phyloP scores from a whole-genome alignment of 2,888 invertebrate species.

The Pediacus dermestoides region DNA sequence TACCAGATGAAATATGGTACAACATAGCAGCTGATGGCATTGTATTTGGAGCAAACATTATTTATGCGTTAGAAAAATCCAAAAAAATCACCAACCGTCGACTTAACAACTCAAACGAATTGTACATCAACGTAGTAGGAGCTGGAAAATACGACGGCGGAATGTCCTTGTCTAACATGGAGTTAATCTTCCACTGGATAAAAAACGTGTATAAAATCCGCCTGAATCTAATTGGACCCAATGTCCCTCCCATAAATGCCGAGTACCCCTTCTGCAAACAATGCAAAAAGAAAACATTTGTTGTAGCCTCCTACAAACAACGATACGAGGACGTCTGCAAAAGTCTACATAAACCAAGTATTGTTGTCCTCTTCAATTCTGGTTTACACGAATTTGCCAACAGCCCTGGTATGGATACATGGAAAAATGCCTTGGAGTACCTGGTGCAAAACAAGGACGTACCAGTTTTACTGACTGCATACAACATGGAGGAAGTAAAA shows the following conservation, averaged over 20 bases:
- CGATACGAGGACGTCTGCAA: not conserved
- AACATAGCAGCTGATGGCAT: not conserved
- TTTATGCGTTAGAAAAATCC: not conserved
- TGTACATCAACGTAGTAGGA: not conserved
- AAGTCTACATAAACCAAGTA: not conserved
- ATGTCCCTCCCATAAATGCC: not conserved
- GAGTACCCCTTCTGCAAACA: not conserved
- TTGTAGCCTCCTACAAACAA: not conserved
- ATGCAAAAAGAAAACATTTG: not conserved
- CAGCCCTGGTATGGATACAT: not conserved
- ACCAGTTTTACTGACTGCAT: conserved; percentile 1
- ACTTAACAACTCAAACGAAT: not conserved
- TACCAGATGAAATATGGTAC: not conserved
- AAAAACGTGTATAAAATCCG: not conserved
- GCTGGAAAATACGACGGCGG: not conserved
- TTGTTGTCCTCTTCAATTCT: not conserved
- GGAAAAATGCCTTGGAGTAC: not conserved
- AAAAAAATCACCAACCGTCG: not conserved
- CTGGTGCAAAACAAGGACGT: not conserved
- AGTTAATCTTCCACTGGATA: not conserved
- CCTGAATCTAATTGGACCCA: not conserved
- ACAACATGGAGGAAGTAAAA: not conserved
- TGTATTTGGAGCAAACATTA: not conserved
- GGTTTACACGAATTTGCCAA: conserved; percentile 1
- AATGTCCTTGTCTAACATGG: not conserved